Evolutionary conservation across 2,888 invertebrate genomes (phyloP).

Genomic region (Noctua comes): DNA sequence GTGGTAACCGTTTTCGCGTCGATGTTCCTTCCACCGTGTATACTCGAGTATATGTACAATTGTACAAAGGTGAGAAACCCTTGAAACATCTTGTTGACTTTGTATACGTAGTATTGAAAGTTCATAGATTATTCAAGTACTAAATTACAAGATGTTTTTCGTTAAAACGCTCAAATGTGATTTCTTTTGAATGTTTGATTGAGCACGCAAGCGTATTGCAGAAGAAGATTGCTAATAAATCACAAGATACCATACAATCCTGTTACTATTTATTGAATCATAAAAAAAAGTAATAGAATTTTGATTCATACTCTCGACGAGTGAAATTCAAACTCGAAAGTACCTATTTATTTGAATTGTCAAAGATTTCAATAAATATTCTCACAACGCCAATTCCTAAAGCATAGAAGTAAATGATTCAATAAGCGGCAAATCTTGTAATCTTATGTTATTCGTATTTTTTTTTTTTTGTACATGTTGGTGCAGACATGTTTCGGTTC

Average conservation of each 20-base stretch:
- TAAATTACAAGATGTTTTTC: background rate
- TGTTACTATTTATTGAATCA: background rate
- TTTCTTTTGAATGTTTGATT: background rate
- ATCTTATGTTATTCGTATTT: background rate
- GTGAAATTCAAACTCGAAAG: background rate
- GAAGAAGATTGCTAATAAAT: conserved; percentile 7
- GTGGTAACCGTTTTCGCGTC: too few species aligned
- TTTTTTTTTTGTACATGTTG: background rate
- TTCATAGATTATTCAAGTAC: background rate
- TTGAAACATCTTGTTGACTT: background rate
- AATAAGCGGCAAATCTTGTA: background rate
- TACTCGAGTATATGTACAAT: background rate
- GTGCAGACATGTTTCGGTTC: background rate
- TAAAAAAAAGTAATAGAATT: background rate
- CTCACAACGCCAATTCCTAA: background rate
- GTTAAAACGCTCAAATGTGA: background rate
- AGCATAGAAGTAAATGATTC: background rate
- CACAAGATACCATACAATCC: background rate
- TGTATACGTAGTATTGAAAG: background rate
- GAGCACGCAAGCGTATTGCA: background rate
- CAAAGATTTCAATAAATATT: background rate
- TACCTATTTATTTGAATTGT: background rate
- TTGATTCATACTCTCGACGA: background rate
- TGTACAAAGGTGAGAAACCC: background rate
- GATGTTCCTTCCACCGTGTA: background rate